phyloP scores from a whole-genome alignment of 2,888 invertebrate species.

The Brachyopa scutellaris region DNA sequence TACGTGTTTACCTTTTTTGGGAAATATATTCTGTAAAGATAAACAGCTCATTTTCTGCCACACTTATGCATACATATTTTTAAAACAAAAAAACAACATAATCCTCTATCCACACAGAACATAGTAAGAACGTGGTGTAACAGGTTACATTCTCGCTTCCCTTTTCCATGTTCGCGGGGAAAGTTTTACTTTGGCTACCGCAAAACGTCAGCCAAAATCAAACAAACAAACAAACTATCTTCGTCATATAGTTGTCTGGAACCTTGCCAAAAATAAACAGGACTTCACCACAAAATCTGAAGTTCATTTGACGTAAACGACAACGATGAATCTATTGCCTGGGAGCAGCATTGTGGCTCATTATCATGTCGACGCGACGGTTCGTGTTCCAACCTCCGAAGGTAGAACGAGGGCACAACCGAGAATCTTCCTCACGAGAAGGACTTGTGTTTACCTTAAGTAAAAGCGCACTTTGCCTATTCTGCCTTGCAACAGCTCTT shows the following conservation, averaged over 20 bases:
- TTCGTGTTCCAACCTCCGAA: not conserved
- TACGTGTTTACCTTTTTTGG: conserved; percentile 34
- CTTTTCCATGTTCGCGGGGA: not conserved
- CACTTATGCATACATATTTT: too few species aligned
- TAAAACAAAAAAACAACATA: not conserved
- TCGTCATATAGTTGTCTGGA: conserved; percentile 19
- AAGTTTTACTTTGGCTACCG: conserved; percentile 28
- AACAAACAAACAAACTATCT: conserved; percentile 47
- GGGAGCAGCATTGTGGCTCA: conserved; percentile 17
- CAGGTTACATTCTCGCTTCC: conserved; percentile 11
- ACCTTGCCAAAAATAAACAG: conserved; percentile 43
- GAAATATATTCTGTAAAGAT: conserved; percentile 19
- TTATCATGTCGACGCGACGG: conserved; percentile 28
- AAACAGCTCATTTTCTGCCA: conserved; percentile 42
- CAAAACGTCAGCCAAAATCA: conserved; percentile 51
- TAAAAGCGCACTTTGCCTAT: not conserved
- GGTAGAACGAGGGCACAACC: not conserved
- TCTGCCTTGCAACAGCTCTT: conserved; percentile 3
- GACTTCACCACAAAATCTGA: conserved; percentile 14
- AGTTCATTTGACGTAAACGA: conserved; percentile 33
- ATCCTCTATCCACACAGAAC: not conserved
- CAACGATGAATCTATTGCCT: not conserved
- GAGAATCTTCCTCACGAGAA: not conserved
- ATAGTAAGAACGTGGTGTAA: conserved; percentile 21
- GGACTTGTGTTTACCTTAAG: not conserved